These are phyloP conservation scores for Chromoteleia sp. DNA, from an alignment of 2,888 invertebrate genomes.

Conservation along the genomic window DNA sequence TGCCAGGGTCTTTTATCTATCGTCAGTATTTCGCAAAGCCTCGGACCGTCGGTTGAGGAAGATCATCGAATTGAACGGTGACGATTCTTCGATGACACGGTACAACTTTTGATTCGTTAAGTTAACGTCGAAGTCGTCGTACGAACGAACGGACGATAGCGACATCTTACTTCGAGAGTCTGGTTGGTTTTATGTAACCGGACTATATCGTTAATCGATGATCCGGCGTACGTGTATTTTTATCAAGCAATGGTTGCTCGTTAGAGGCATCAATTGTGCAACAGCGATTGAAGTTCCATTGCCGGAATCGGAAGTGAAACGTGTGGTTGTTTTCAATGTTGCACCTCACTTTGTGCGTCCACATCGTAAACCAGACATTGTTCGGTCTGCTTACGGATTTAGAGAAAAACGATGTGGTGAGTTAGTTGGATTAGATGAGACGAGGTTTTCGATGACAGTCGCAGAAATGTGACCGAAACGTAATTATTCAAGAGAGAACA, in stretches of 20 bases:
- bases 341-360: constrained; percentile 48
- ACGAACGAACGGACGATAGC: not conserved
- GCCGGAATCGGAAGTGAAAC: constrained; percentile 20
- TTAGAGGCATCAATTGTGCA: constrained; percentile 12
- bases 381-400: constrained; percentile 15
- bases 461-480: too few species aligned
- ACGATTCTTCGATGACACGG: too few species aligned
- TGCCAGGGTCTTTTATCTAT: constrained; percentile 26
- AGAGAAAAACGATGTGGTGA: constrained; percentile 18
- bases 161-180: not conserved
- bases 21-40: constrained; percentile 31
- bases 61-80: too few species aligned
- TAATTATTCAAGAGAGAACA: too few species aligned
- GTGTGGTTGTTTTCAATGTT: constrained; percentile 16
- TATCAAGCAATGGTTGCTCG: constrained; percentile 19
- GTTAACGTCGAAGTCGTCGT: not conserved
- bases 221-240: constrained; percentile 26
- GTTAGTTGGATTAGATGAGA: not conserved
- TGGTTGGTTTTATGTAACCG: constrained; percentile 29
- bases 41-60: not conserved
- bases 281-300: constrained; percentile 10
- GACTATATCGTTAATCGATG: constrained; percentile 17
- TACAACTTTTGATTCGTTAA: constrained; percentile 2
- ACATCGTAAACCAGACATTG: constrained; percentile 45
- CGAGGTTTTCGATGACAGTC: too few species aligned